Evolutionary conservation across 2,113 vertebrate species (phyloP).

Genomic region (Triplophysa rosa): DNA sequence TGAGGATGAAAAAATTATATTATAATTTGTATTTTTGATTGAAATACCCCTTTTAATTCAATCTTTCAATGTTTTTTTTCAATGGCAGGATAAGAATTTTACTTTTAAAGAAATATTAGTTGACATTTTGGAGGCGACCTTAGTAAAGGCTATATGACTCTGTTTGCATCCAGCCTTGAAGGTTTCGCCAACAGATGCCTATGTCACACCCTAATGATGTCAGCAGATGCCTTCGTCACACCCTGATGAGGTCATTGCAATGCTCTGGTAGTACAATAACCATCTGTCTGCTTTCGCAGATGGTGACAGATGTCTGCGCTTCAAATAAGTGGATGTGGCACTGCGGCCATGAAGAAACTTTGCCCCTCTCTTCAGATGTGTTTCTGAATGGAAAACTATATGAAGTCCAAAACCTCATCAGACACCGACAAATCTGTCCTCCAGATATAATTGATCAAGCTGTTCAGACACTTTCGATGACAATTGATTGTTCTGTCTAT

Average conservation of each 20-base stretch:
- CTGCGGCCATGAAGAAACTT: slow-evolving; percentile 34
- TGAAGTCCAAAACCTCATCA: slow-evolving; percentile 37
- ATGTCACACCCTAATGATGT: slow-evolving; percentile 39
- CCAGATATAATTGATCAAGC: neutral
- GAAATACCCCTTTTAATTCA: too few relatives aligned
- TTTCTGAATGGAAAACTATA: slow-evolving; percentile 46
- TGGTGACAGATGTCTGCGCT: slow-evolving; percentile 56
- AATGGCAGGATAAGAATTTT: too few relatives aligned
- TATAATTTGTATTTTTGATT: too few relatives aligned
- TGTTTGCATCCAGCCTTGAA: slow-evolving; percentile 16
- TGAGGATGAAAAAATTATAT: too few relatives aligned
- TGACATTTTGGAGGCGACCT: too few relatives aligned
- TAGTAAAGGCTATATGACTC: neutral
- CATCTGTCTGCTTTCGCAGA: slow-evolving; percentile 46
- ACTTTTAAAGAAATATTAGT: too few relatives aligned
- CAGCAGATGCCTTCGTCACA: slow-evolving; percentile 48
- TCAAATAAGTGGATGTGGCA: slow-evolving; percentile 57
- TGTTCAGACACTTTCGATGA: slow-evolving; percentile 12
- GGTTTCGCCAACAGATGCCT: slow-evolving; percentile 4
- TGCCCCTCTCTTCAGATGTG: slow-evolving; percentile 46
- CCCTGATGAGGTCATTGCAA: slow-evolving; percentile 55
- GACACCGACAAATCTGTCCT: slow-evolving; percentile 32
- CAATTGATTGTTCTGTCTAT: slow-evolving; percentile 28
- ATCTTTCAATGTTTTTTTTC: too few relatives aligned
- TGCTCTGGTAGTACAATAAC: slow-evolving; percentile 47